Conservation (phyloP, 2,888 invertebrate genomes). For the Lampropteryx suffumata region DNA sequence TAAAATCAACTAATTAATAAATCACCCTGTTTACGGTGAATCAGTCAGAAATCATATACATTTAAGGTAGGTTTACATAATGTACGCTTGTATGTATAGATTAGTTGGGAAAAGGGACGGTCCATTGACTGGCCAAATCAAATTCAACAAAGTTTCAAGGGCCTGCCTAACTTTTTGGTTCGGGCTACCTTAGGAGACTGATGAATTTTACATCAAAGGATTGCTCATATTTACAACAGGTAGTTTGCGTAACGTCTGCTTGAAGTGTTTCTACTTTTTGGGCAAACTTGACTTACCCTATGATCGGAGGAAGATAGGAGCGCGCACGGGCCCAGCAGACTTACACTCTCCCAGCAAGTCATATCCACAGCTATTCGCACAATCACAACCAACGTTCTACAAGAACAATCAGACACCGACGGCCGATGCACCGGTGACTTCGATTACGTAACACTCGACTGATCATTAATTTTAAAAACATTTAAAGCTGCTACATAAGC, state of each 20-base stretch:
- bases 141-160: conserved; percentile 36
- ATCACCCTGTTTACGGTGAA: conserved; percentile 37
- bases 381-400: conserved; percentile 43
- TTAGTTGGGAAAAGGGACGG: conserved; percentile 1
- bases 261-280: background rate
- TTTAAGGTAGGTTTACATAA: background rate
- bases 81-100: no score
- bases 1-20: conserved; percentile 26
- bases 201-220: conserved; percentile 35
- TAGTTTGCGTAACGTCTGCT: conserved; percentile 21
- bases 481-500: conserved; percentile 71
- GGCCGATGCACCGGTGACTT: conserved; percentile 64
- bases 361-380: conserved; percentile 55
- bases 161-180: conserved; percentile 28
- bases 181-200: no score
- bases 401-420: conserved; percentile 55
- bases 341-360: conserved; percentile 82
- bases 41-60: background rate
- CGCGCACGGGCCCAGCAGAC: conserved; percentile 79
- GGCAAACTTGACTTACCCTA: conserved; percentile 66
- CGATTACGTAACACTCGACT: conserved; percentile 70
- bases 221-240: conserved; percentile 23
- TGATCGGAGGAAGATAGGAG: conserved; percentile 75
- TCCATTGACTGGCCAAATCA: conserved; percentile 43
- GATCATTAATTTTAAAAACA: conserved; percentile 50